Evolutionary conservation across 1,140 invertebrate genomes (phyloP), one percentile per base, ranked within the genome.

Genomic region (Papilio dardanus): DNA sequence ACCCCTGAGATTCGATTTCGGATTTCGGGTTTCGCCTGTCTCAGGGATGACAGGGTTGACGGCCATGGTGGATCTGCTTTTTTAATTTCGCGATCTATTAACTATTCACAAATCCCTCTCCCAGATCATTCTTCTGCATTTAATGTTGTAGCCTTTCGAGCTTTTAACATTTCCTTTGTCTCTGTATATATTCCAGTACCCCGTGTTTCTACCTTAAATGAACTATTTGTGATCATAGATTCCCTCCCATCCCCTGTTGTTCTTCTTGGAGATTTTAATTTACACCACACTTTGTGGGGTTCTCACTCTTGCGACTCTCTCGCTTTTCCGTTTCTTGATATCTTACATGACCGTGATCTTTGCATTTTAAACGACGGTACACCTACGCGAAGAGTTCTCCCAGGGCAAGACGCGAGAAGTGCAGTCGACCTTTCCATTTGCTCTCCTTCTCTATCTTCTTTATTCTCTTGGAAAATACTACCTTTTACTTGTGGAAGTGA

Each of bases 151-250:
- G 78, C 75, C 46, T 62, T 67, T 14, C 19, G 74, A 73, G 37
- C 37, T 5, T 40, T 40, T 10, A 40, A 76, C 40, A 71, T 76
- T n/a, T 21, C 62, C 31, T 74, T 76, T 35, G n/a, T 76, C 10
- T 76, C 65, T 74, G n/a, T 80, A 3, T 80, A 80, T 74, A 80
- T 77, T 71, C 54, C 71, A 33, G 31, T 71, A n/a, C 78, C 78
- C 4, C 35, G 31, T 12, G 6, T 10, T 21, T n/a, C 21, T 1
- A 69, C 54, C 19, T 21, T 71, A 16, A 21, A 65, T 50, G 16
- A 76, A 5, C 12, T 68, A 19, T 76, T 40, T 24, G 10, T 19
- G 4, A 58, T 76, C 28, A n/a, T 76, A 28, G n/a, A 19, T 30
- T 31, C 24, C 16, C 28, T 76, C 37, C 24, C 68, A 19, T 14